Conservation (phyloP, 2,797 vertebrate species). For the Petrocephalus sullivani region DNA sequence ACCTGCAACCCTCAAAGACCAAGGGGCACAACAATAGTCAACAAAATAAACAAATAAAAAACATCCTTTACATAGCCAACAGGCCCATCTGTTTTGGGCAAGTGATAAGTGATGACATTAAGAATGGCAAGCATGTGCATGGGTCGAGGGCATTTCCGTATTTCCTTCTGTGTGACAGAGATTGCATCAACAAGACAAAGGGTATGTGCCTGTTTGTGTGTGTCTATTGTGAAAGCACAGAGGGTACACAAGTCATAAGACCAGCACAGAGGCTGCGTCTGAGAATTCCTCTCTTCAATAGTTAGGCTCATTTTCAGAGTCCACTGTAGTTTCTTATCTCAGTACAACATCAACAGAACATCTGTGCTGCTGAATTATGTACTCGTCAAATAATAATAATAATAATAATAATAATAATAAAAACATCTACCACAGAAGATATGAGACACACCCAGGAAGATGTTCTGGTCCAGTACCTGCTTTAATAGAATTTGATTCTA, state of each 20-base stretch:
- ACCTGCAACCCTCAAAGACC: not conserved
- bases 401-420: not conserved
- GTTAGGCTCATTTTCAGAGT: not conserved
- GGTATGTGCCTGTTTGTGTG: not conserved
- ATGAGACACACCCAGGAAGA: not conserved
- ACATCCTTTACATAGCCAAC: not conserved
- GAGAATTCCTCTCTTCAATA: not conserved
- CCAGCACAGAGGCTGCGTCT: not conserved
- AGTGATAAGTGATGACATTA: not conserved
- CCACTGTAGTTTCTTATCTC: not conserved
- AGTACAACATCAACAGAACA: not conserved
- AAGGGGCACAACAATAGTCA: not conserved
- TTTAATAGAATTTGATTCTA: not conserved
- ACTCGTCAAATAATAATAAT: not conserved
- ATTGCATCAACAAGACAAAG: not conserved
- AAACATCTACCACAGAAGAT: not conserved
- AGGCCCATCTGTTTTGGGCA: not conserved
- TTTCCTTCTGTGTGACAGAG: not conserved
- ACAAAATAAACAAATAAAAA: not conserved
- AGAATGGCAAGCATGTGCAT: not conserved
- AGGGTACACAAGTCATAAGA: not conserved
- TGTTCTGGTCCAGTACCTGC: not conserved
- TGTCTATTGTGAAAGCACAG: not conserved
- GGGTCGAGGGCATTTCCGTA: not conserved
- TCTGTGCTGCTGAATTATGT: not conserved